Conservation (phyloP, 2,113 vertebrate genomes). For the Periophthalmodon schlosseri region DNA sequence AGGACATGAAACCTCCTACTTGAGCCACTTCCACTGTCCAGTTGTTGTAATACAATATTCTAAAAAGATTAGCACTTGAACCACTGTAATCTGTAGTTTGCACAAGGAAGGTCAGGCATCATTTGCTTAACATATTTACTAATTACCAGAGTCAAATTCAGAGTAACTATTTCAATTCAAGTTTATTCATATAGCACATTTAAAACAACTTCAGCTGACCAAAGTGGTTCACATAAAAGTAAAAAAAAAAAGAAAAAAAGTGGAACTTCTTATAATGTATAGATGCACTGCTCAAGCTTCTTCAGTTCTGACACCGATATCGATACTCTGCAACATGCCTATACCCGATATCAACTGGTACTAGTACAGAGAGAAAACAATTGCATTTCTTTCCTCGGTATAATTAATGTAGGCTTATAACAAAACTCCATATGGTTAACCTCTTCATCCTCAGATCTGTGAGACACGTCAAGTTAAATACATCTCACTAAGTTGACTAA, state of each 20-base stretch:
- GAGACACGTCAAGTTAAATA: too few species aligned
- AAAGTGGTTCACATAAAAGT: too few species aligned
- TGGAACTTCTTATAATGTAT: neutral
- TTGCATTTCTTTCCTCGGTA: neutral
- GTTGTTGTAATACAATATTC: constrained; percentile 28
- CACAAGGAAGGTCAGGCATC: neutral
- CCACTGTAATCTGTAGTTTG: neutral
- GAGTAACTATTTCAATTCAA: too few species aligned
- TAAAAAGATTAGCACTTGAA: constrained; percentile 23
- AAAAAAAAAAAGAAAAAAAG: neutral
- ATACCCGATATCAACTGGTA: neutral
- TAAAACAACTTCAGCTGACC: too few species aligned
- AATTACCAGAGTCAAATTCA: too few species aligned
- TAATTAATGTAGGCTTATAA: too few species aligned
- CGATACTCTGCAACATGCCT: neutral
- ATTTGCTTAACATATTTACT: neutral
- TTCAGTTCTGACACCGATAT: neutral
- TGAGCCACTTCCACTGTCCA: constrained; percentile 16
- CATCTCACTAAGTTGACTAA: too few species aligned
- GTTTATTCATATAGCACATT: too few species aligned
- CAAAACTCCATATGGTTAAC: too few species aligned
- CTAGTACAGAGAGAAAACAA: neutral
- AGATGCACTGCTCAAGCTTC: neutral
- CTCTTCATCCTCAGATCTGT: too few species aligned
- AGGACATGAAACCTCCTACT: constrained; percentile 20